These are phyloP conservation scores for Otocyon megalotis DNA, from an alignment of 2,113 vertebrate genomes.

Conservation along the genomic window DNA sequence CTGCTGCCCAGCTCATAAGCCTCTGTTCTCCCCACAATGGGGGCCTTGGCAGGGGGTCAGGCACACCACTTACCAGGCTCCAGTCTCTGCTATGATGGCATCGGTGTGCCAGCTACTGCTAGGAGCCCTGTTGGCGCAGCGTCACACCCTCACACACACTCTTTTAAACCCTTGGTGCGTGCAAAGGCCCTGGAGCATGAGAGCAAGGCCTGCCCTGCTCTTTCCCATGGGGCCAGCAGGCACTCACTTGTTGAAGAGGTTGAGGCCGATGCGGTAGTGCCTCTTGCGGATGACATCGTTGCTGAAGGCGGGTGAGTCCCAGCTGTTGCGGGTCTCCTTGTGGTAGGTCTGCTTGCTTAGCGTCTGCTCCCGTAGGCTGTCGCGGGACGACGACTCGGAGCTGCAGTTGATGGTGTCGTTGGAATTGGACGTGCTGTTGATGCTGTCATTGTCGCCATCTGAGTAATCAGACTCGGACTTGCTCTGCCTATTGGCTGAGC, in stretches of 20 bases:
- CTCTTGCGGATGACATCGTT: conserved; percentile 97
- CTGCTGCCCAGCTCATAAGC: background rate
- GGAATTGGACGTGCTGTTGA: conserved; percentile 99
- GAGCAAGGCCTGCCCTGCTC: background rate
- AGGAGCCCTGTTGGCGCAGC: background rate
- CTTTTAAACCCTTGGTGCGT: rapidly evolving
- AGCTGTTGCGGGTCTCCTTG: conserved; percentile 98
- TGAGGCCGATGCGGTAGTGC: conserved; percentile 97
- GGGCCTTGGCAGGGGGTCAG: background rate
- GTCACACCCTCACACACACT: rapidly evolving
- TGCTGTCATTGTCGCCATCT: conserved; percentile 97
- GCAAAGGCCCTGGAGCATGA: background rate
- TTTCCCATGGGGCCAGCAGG: background rate
- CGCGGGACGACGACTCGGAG: conserved; percentile 96
- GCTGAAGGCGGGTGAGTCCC: conserved; percentile 99
- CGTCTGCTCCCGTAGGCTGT: conserved; percentile 97
- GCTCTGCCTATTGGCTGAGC: conserved; percentile 95
- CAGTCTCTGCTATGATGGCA: background rate
- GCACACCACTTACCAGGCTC: background rate
- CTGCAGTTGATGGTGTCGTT: conserved; percentile 99
- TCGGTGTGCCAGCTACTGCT: background rate
- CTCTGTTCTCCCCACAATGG: background rate
- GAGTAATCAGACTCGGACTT: conserved; percentile 98
- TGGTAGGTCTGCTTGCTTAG: conserved; percentile 99
- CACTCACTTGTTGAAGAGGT: conserved; percentile 98